A percentile compares a stretch with the other conserved stretches of the same genome.
Evolutionary conservation across 2,888 invertebrate genomes (phyloP).

Genomic region (Sericinus montela): DNA sequence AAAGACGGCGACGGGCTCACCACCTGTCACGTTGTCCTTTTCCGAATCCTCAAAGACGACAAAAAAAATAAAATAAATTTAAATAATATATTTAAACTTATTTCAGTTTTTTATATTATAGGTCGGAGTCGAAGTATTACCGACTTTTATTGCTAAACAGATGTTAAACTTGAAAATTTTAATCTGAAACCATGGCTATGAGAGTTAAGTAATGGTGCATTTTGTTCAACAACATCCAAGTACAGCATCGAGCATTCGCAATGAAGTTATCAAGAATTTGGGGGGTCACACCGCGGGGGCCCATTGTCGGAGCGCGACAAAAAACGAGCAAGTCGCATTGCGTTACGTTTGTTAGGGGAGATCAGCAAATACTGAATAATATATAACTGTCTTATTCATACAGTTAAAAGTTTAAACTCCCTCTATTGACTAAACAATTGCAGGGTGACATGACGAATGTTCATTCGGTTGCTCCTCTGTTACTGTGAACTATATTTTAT

Average conservation of each 20-base stretch:
- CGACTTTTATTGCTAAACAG: too few species aligned
- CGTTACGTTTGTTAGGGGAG: slow-evolving; percentile 52
- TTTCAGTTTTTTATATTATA: too few species aligned
- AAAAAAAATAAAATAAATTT: too few species aligned
- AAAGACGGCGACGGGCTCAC: too few species aligned
- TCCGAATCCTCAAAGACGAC: too few species aligned
- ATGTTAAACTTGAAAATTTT: too few species aligned
- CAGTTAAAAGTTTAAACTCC: slow-evolving; percentile 69
- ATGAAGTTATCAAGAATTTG: slow-evolving; percentile 74
- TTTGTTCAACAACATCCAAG: slow-evolving; percentile 42
- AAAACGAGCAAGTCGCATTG: slow-evolving; percentile 57
- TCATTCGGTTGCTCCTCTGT: slow-evolving; percentile 19
- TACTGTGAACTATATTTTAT: slow-evolving; percentile 4
- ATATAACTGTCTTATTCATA: slow-evolving; percentile 57
- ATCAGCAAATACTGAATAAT: slow-evolving; percentile 65
- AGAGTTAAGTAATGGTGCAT: slow-evolving; percentile 36
- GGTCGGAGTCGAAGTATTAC: too few species aligned
- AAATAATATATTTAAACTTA: too few species aligned
- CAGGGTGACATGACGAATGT: slow-evolving; percentile 48
- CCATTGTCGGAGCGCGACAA: slow-evolving; percentile 31
- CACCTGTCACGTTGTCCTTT: too few species aligned
- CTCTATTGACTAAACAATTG: slow-evolving; percentile 64
- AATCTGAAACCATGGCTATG: too few species aligned
- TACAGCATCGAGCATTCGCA: slow-evolving; percentile 40
- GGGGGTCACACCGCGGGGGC: slow-evolving; percentile 48